phyloP scores from a whole-genome alignment of 2,888 invertebrate species.

The Xestia sexstrigata region DNA sequence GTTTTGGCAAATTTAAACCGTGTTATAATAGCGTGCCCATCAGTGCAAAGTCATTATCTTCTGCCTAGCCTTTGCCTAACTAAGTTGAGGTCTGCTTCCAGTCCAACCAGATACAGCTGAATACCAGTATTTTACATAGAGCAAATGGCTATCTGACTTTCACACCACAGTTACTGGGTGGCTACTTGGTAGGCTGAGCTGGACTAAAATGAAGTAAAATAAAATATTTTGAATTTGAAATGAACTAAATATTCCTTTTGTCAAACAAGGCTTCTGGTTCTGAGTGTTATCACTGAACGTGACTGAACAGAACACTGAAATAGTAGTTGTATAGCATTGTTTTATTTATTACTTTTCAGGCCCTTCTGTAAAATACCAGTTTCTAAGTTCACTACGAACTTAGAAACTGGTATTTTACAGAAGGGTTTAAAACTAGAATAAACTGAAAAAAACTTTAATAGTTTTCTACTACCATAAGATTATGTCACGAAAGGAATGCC shows the following conservation, averaged over 20 bases:
- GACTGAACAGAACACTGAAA: neutral
- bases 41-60: neutral
- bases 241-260: constrained; percentile 18
- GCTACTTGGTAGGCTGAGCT: neutral
- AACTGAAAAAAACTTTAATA: neutral
- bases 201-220: neutral
- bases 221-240: neutral
- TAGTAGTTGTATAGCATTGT: neutral
- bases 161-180: neutral
- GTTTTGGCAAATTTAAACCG: neutral
- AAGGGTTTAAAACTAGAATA: neutral
- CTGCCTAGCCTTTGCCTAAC: neutral
- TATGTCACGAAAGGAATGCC: constrained; percentile 4
- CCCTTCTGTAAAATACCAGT: no score
- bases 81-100: neutral
- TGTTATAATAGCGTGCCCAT: neutral
- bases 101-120: neutral
- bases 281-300: neutral
- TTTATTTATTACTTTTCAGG: no score
- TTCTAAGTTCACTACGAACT: no score
- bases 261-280: neutral
- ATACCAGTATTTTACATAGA: neutral
- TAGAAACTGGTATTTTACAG: neutral
- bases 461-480: neutral
- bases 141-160: neutral